Base-by-base conservation (phyloP, 2,797 vertebrate species). In the Alexandromys oeconomus region DNA sequence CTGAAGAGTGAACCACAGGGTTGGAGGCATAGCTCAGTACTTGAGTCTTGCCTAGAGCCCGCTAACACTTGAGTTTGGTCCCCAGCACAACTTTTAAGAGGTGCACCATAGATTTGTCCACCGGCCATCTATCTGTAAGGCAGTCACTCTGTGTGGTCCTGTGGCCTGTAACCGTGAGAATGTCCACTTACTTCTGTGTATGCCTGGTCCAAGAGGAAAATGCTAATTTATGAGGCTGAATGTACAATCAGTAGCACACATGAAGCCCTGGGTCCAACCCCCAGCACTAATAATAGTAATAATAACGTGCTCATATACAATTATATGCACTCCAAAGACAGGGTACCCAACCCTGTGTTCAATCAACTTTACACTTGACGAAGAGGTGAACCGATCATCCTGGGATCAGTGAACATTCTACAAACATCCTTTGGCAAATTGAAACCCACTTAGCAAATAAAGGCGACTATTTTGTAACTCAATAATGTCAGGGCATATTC, bases 391-490 rank as follows among this genome's bases (percentile, higher is more conserved):
- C 1, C 80, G n/a, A 91, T 59, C 67, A 40, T 61, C 91, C 65
- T 73, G 51, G 7, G 37, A 59, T 81, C 51, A 73, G 81, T 59
- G 10, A 82, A 11, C 21, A 12, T 21, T 87, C 51, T 63, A 87
- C 86, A n/a, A 91, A 43, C 29, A 87, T 84, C 29, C 34, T 74
- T 6, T 2, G 34, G 51, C 51, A 95, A 74, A 57, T 37, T 76
- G 86, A 91, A 96, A 87, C 48, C 17, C 88, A 61, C 88, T 40
- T 59, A 77, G 43, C n/a, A 67, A 27, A 69, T 25, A 92, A 48
- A 40, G 14, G 37, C 43, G 87, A 84, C 34, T 92, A 91, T 78
- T 93, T 79, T 80, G 65, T 48, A 96, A 94, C 76, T 37, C 67
- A 69, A 94, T 43, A 13, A 81, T 17, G 61, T 88, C 61, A 78